phyloP scores from a whole-genome alignment of 2,888 invertebrate species.

The Galerucella pusilla region DNA sequence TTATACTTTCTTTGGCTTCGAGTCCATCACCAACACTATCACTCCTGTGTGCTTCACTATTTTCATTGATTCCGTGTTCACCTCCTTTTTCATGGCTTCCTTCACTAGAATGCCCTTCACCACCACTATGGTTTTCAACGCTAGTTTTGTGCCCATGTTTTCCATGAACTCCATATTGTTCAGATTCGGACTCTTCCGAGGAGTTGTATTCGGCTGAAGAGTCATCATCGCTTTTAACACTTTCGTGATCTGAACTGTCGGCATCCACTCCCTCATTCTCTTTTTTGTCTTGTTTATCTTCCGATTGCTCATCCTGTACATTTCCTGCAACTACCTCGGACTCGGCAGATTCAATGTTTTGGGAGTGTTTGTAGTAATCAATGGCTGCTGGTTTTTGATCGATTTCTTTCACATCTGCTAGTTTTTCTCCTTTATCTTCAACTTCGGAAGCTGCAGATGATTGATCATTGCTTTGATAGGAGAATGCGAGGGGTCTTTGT shows the following conservation, averaged over 20 bases:
- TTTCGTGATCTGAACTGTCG: constrained; percentile 17
- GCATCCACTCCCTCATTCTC: constrained; percentile 20
- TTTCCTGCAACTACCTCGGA: constrained; percentile 25
- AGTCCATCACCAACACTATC: constrained; percentile 37
- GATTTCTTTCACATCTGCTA: constrained; percentile 32
- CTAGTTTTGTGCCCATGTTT: constrained; percentile 24
- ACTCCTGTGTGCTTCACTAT: constrained; percentile 37
- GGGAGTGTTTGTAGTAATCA: constrained; percentile 48
- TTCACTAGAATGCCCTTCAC: not conserved
- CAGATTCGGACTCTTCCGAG: constrained; percentile 1
- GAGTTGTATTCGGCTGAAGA: constrained; percentile 4
- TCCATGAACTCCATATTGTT: constrained; percentile 30
- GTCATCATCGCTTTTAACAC: constrained; percentile 35
- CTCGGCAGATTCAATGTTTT: constrained; percentile 36
- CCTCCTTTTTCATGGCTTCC: constrained; percentile 34
- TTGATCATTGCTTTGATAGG: constrained; percentile 48
- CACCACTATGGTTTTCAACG: constrained; percentile 28
- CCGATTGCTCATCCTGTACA: constrained; percentile 26
- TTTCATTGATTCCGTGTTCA: constrained; percentile 34
- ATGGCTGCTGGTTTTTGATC: constrained; percentile 45
- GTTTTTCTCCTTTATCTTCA: constrained; percentile 21
- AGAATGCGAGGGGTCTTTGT: constrained; percentile 56
- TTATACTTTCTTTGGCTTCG: constrained; percentile 37
- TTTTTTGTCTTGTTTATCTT: constrained; percentile 23
- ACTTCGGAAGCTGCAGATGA: constrained; percentile 17